These are phyloP conservation scores for Hephaestus fuliginosus DNA, from an alignment of 2,797 vertebrate species.

Conservation along the genomic window DNA sequence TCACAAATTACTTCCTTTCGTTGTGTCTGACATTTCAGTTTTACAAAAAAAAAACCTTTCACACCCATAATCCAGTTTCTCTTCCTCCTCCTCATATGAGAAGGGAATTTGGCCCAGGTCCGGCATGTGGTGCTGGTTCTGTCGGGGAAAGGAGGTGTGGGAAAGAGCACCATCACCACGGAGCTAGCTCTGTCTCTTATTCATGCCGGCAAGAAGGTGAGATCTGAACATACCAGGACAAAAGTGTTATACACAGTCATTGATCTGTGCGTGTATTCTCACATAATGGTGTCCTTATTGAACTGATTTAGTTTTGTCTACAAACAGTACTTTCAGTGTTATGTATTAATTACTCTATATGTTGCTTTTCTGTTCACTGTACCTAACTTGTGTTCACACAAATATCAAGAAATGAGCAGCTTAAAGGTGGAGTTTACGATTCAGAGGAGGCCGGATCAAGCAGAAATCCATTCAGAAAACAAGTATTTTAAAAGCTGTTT, in stretches of 20 bases:
- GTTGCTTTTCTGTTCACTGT: neutral
- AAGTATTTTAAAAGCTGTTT: too few relatives aligned
- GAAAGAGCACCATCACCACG: slow-evolving; percentile 94
- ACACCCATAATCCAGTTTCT: too few relatives aligned
- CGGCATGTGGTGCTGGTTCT: slow-evolving; percentile 91
- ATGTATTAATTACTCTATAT: neutral
- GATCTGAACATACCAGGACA: too few relatives aligned
- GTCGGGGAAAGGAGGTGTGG: slow-evolving; percentile 96
- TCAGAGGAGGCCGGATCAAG: too few relatives aligned
- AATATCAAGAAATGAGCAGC: neutral
- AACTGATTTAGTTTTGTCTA: too few relatives aligned
- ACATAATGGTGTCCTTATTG: too few relatives aligned
- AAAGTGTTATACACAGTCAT: too few relatives aligned
- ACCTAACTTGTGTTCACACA: neutral
- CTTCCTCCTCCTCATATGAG: slow-evolving; percentile 45
- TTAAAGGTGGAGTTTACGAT: too few relatives aligned
- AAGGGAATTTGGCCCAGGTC: slow-evolving; percentile 85
- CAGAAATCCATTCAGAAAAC: too few relatives aligned
- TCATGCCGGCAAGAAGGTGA: slow-evolving; percentile 91
- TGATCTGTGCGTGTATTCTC: too few relatives aligned
- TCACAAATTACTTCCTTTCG: neutral
- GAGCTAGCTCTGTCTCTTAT: slow-evolving; percentile 91
- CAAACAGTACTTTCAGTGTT: neutral
- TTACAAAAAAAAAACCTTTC: too few relatives aligned
- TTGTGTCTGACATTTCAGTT: too few relatives aligned